Base-by-base conservation (phyloP, 1,140 invertebrate species). In the Drosophila nigrodunni region DNA sequence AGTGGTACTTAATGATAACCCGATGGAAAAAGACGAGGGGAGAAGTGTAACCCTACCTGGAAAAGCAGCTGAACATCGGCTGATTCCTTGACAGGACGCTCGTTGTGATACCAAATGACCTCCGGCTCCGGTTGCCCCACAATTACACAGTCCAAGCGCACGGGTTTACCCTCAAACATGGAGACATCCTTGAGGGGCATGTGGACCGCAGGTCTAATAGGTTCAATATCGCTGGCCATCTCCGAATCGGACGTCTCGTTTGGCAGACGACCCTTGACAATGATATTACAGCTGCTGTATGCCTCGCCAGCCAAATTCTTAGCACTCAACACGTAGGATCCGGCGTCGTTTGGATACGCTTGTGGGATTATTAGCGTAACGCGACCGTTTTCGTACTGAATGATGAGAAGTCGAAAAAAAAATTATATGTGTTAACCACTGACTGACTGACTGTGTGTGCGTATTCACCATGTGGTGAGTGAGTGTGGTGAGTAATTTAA, bases 81-180 rank as follows among this genome's bases (percentile, higher is more conserved):
- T 1, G 96, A 97, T 92, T 97, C 97, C 91, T 97, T 97, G 1
- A 98, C 95, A 10, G 97, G 97, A 46, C 95, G 93, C 64, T 95
- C 95, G 81, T 98, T 95, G 80, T 97, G 97, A 78, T 97, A 96
- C 97, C 97, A 98, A 80, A 97, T 97, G 0, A 98, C 96, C 93
- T 97, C 96, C 0, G 97, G 97, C 92, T 97, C 96, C 1, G 97
- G 97, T 85, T 97, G 95, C 1, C 96, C 97, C 57, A 96, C 94
- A 79, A 98, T 97, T 47, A 97, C 94, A 88, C 96, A 97, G 80
- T 97, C 96, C 58, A 98, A 92, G 47, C 95, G 93, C 4, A 96
- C 95, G 21, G 94, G 94, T 7, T 94, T 94, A 7, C 96, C 96
- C 92, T 97, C 96, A 35, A 93, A 94, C n/a, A 95, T 94, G 13